Conservation (phyloP, 2,888 invertebrate species). For the Tenodera sinensis region DNA sequence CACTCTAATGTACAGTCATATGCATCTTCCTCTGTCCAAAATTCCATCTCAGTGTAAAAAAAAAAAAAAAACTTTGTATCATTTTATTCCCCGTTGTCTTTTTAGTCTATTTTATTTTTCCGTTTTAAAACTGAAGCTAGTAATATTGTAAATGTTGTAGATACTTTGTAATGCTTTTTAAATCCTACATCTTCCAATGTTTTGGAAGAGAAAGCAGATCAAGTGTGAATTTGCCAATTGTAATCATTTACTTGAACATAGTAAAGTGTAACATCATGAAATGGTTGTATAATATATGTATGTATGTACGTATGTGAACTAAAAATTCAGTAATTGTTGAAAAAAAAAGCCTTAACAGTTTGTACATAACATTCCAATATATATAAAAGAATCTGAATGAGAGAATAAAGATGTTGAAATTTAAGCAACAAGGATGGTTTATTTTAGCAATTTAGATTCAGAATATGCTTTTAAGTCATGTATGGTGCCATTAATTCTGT, state of each 20-base stretch:
- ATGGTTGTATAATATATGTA: background rate
- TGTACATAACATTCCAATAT: background rate
- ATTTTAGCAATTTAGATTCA: background rate
- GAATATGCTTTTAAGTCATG: background rate
- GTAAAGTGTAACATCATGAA: background rate
- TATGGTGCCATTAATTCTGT: too few species aligned
- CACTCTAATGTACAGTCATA: background rate
- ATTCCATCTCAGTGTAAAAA: background rate
- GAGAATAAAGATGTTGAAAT: background rate
- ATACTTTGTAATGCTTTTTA: background rate
- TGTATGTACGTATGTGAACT: background rate
- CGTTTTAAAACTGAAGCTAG: background rate
- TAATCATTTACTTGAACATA: background rate
- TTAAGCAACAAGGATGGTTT: background rate
- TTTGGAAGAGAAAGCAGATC: background rate
- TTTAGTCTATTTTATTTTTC: background rate
- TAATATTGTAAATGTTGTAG: slow-evolving; percentile 15
- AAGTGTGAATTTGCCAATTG: background rate
- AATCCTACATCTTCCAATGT: background rate
- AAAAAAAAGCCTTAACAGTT: background rate
- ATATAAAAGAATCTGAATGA: background rate
- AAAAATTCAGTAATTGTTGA: background rate
- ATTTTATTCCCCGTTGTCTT: too few species aligned
- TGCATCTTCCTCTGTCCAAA: background rate
- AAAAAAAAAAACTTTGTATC: background rate